phyloP scores from a whole-genome alignment of 2,113 vertebrate species.

The Rousettus leschenaultii region DNA sequence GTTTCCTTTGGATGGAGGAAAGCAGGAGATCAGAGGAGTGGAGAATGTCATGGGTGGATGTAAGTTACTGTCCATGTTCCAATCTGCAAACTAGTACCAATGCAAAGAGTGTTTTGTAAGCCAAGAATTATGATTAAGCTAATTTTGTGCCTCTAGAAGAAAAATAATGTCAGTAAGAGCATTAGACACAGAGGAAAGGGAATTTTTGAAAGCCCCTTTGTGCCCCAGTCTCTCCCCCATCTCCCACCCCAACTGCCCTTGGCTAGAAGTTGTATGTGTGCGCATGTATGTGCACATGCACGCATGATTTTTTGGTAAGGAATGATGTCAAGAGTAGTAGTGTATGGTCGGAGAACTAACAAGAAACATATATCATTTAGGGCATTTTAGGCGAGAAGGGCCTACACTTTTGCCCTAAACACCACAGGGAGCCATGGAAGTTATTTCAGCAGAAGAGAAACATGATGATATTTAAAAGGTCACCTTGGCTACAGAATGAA shows the following conservation, averaged over 20 bases:
- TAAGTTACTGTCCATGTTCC: background rate
- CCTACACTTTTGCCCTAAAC: background rate
- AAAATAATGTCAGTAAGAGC: background rate
- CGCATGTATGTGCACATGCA: too few relatives aligned
- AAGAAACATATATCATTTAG: background rate
- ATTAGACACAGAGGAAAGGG: background rate
- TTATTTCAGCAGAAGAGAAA: background rate
- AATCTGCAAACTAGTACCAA: background rate
- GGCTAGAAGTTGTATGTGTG: background rate
- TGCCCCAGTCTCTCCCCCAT: background rate
- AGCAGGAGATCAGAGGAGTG: background rate
- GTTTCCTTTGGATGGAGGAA: background rate
- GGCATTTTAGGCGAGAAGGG: background rate
- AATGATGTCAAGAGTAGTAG: background rate
- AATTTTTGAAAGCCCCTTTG: background rate
- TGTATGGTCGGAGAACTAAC: background rate
- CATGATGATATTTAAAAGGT: background rate
- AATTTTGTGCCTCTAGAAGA: background rate
- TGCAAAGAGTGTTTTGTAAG: background rate
- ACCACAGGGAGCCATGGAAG: background rate
- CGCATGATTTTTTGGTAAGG: background rate
- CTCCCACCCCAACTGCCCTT: too few relatives aligned
- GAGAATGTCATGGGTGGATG: background rate
- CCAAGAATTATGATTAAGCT: background rate
- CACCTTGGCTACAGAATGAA: background rate